Evolutionary conservation across 1,140 invertebrate genomes (phyloP), one percentile per base, ranked within the genome.

Genomic region (Macrocentrus cingulum): DNA sequence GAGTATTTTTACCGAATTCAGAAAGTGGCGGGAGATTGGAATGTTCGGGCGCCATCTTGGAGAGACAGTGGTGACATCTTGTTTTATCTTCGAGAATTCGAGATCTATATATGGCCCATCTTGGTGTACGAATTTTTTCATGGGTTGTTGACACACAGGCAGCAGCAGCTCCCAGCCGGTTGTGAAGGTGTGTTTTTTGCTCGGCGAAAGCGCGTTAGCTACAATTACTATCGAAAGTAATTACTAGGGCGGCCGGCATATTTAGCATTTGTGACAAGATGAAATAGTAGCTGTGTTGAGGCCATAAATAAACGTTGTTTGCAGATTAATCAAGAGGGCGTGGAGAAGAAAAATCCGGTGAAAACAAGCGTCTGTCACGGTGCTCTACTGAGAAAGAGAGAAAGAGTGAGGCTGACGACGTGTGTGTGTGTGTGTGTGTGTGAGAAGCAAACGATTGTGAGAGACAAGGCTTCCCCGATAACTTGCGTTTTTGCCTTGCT

Each of bases 111-210:
- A 39, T 39, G 36, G 15, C 13, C 18, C 34, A 19, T 15, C 32
- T 20, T 51, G 32, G 36, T 51, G 49, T 51, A 29, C 25, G 16
- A 54, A 42, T 42, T 58, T 51, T 58, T 58, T 58, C 56, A 50
- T 58, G 44, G 56, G 56, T 58, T 58, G 56, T 58, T 58, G 56
- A 58, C 56, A 58, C 56, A 48, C 46, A 37, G 46, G 16, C 25
- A 29, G 25, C 25, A 5, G 4, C 9, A 15, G 46, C 44, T 22
- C 44, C 48, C 56, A 58, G 56, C 46, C 56, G 46, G 56, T 57
- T 48, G 46, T 49, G 18, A 36, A 51, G 49, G 49, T 51, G 49
- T 51, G 23, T 57, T 57, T 57, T 50, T 58, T 51, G 42, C 42
- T 48, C 44, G 16, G 18, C 42, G 34, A 56, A 48, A 48, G 34